These are phyloP conservation scores for Edolisoma coerulescens DNA, from an alignment of 2,113 vertebrate genomes.

Conservation along the genomic window DNA sequence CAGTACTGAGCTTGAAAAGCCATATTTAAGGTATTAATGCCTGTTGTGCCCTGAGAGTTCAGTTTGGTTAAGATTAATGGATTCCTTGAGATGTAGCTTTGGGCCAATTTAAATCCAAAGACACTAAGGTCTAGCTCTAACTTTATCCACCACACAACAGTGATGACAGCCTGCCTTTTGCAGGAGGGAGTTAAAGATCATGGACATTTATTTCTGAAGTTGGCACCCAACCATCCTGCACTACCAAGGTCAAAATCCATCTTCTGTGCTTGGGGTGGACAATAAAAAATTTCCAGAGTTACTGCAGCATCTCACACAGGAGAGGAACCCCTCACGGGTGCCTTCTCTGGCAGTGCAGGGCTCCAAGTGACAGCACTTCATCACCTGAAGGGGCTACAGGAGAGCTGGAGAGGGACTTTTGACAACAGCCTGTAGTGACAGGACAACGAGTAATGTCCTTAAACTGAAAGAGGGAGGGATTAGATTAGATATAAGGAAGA, in stretches of 20 bases:
- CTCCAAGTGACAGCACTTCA: neutral
- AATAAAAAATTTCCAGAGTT: neutral
- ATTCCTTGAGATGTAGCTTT: constrained; percentile 6
- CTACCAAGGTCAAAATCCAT: neutral
- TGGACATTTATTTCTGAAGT: neutral
- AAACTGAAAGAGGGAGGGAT: neutral
- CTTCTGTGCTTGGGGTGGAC: neutral
- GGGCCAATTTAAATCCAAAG: constrained; percentile 23
- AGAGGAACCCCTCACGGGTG: neutral
- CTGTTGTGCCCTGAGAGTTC: constrained; percentile 12
- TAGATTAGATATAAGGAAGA: neutral
- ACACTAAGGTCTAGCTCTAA: neutral
- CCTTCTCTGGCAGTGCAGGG: neutral
- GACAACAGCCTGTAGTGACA: neutral
- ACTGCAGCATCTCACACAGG: neutral
- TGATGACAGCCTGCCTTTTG: neutral
- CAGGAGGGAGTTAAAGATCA: neutral
- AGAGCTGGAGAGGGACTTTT: neutral
- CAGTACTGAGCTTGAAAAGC: neutral
- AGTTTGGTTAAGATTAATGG: constrained; percentile 8
- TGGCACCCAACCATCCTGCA: neutral
- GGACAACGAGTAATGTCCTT: neutral
- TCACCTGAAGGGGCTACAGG: neutral
- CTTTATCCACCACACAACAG: neutral
- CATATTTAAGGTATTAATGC: constrained; percentile 48